phyloP scores from a whole-genome alignment of 2,888 invertebrate species.

The Bruchidius siliquastri region DNA sequence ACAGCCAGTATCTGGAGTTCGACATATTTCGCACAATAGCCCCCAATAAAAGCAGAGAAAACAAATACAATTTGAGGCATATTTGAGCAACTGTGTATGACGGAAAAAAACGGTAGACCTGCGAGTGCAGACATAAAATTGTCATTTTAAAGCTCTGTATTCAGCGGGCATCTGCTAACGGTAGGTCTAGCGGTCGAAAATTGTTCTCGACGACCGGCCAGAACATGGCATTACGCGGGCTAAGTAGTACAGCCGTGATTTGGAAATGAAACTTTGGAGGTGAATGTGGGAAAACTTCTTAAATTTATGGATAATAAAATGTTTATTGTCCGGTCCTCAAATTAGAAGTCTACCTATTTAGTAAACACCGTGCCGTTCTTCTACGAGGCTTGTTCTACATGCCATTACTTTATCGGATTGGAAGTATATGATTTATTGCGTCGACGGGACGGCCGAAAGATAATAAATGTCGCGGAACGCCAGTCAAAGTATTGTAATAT shows the following conservation, averaged over 20 bases:
- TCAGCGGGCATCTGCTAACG: slow-evolving; percentile 19
- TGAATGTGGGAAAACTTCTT: slow-evolving; percentile 10
- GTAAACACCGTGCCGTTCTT: slow-evolving; percentile 3
- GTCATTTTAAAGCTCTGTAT: slow-evolving; percentile 14
- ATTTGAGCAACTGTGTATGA: slow-evolving; percentile 1
- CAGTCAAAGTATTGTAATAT: too few species aligned
- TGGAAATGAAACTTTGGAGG: slow-evolving; percentile 14
- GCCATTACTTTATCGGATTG: neutral
- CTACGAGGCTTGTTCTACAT: neutral
- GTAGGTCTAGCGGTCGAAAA: slow-evolving; percentile 25
- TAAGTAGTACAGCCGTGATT: slow-evolving; percentile 17
- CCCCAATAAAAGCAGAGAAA: too few species aligned
- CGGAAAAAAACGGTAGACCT: slow-evolving; percentile 8
- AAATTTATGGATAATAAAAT: slow-evolving; percentile 3
- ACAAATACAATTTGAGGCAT: too few species aligned
- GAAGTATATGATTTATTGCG: neutral
- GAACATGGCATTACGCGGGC: neutral
- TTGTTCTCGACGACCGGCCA: neutral
- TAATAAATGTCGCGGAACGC: neutral
- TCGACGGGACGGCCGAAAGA: neutral
- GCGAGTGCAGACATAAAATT: slow-evolving; percentile 14
- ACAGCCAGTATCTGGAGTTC: too few species aligned
- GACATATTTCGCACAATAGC: too few species aligned
- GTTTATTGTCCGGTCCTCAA: slow-evolving; percentile 3
- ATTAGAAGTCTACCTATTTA: slow-evolving; percentile 1